Evolutionary conservation across 2,888 invertebrate species (phyloP).

Genomic region (Torymus auratus): DNA sequence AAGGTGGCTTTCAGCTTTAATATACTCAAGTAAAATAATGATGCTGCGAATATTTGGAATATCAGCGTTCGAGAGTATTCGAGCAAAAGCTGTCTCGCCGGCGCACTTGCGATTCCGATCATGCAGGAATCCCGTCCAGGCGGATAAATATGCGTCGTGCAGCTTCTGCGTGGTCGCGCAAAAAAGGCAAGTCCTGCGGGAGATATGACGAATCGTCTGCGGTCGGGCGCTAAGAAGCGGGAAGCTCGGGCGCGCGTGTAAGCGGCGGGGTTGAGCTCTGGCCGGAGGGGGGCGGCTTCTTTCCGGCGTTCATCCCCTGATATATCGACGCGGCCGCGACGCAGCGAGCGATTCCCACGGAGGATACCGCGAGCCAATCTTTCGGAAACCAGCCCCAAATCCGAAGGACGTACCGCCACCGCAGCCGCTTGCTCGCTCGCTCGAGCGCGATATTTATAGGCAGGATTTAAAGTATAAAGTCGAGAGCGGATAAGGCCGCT

Average conservation of each 20-base stretch:
- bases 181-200: not conserved
- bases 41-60: not conserved
- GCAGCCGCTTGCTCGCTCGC: constrained; percentile 29
- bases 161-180: not conserved
- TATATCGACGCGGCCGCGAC: constrained; percentile 69
- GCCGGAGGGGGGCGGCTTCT: constrained; percentile 54
- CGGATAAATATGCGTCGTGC: constrained; percentile 31
- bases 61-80: not conserved
- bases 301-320: constrained; percentile 72
- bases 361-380: constrained; percentile 77
- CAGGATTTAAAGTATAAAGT: constrained; percentile 77
- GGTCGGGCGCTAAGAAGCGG: constrained; percentile 18
- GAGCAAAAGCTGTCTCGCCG: not conserved
- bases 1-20: not conserved
- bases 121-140: constrained; percentile 23
- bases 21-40: too few species aligned
- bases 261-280: not conserved
- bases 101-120: constrained; percentile 27
- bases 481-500: constrained; percentile 65
- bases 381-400: constrained; percentile 76
- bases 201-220: constrained; percentile 51
- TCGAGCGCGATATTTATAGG: constrained; percentile 76
- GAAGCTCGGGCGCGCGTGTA: not conserved
- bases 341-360: constrained; percentile 72
- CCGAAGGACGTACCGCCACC: constrained; percentile 69